Base-by-base conservation (phyloP, 1,140 invertebrate species). In the Hyles vespertilio region DNA sequence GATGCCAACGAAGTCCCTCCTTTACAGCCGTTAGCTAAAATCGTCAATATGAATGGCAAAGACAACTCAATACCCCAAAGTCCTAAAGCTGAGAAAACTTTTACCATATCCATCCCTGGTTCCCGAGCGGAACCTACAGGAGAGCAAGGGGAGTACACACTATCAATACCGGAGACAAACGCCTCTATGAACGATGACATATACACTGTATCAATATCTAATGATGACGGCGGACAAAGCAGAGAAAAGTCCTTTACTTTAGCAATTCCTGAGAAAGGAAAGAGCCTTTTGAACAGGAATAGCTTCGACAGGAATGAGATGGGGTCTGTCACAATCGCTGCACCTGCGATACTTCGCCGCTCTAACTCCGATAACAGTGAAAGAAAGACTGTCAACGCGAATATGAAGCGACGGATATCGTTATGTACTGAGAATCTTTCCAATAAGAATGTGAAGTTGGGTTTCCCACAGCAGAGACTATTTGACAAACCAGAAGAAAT, bases 111-210 rank as follows among this genome's bases (percentile, higher is more conserved):
- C 0, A 89, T 89, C 55, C 72, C 81, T 3, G 87, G 88, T 5
- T 89, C 88, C 5, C 80, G 88, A 68, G 89, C 84, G 2, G 89
- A 90, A 64, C 79, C 86, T 4, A 90, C 84, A 2, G 87, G 87
- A 4, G 88, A 87, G 49, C 82, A 89, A 59, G 84, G 84, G 33
- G 87, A 89, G 61, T 90, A 90, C 51, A 83, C 87, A 9, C 62
- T 90, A 4, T 89, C 89, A 0, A 90, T 90, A 67, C 88, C 89
- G 32, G 89, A 90, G 61, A 89, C 88, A 12, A 89, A 90, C 74
- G 77, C 81, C 3, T 83, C 84, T 0, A 83, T 90, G 83, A 89
- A 84, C 68, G 88, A 90, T 67, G 89, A 90, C 56, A 81, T 89
- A 54, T 90, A 89, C 46, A 89, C 87, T 3, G 87, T 90, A 3